Evolutionary conservation across 1,140 invertebrate genomes (phyloP).

Genomic region (Tribolium madens): DNA sequence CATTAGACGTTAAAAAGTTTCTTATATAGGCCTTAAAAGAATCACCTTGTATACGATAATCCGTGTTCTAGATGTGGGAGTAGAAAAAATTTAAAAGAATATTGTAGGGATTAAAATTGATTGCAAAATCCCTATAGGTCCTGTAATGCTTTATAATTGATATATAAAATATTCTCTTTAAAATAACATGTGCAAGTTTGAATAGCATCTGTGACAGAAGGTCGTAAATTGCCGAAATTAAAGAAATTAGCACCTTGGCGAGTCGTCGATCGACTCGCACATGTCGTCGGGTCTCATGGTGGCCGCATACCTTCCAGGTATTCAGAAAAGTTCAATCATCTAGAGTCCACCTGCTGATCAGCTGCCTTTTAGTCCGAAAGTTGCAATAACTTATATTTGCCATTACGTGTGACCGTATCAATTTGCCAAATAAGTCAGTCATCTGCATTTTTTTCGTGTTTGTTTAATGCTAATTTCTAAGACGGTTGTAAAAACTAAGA

Average conservation of each 20-base stretch:
- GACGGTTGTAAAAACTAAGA: neutral
- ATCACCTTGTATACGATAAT: too few relatives aligned
- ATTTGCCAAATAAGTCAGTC: neutral
- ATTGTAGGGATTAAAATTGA: neutral
- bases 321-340: constrained; percentile 34
- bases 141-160: neutral
- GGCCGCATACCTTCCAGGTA: constrained; percentile 34
- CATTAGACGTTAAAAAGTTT: too few relatives aligned
- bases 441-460: constrained; percentile 2
- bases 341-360: constrained; percentile 29
- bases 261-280: constrained; percentile 26
- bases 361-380: constrained; percentile 27
- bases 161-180: constrained; percentile 12
- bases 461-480: constrained; percentile 14
- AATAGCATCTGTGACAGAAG: constrained; percentile 45
- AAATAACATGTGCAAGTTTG: constrained; percentile 39
- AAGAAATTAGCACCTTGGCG: constrained; percentile 46
- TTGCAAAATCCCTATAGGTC: neutral
- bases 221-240: constrained; percentile 49
- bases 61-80: too few relatives aligned
- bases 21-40: too few relatives aligned
- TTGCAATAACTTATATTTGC: constrained; percentile 23
- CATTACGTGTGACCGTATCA: neutral
- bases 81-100: neutral
- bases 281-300: constrained; percentile 27